phyloP scores from a whole-genome alignment of 2,888 invertebrate genomes.

The Euzetes globulus region DNA sequence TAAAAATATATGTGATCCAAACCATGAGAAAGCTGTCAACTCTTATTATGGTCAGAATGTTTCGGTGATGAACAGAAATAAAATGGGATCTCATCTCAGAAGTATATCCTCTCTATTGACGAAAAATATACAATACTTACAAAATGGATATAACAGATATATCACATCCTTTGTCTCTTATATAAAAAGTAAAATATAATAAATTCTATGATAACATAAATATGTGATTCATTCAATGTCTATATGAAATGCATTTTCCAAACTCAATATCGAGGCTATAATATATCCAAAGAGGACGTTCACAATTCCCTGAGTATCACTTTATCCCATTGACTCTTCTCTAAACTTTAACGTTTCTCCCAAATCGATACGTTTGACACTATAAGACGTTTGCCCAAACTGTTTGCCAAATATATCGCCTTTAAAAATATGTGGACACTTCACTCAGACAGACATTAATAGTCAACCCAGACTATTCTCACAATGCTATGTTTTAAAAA shows the following conservation, averaged over 20 bases:
- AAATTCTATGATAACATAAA: constrained; percentile 10
- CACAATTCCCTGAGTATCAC: constrained; percentile 28
- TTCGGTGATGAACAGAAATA: constrained; percentile 18
- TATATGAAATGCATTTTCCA: constrained; percentile 24
- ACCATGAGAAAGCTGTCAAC: constrained; percentile 31
- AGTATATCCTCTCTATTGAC: constrained; percentile 11
- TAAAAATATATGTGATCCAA: constrained; percentile 32
- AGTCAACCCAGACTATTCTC: no score
- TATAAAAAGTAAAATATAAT: constrained; percentile 24
- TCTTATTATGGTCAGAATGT: constrained; percentile 31
- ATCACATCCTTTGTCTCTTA: neutral
- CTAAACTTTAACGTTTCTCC: constrained; percentile 15
- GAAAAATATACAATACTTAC: constrained; percentile 5
- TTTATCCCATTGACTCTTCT: constrained; percentile 29
- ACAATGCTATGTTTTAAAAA: no score
- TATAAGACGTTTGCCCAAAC: neutral
- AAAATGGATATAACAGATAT: constrained; percentile 21
- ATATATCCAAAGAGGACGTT: constrained; percentile 23
- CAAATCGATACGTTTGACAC: constrained; percentile 18
- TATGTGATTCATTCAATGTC: constrained; percentile 29
- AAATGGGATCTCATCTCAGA: constrained; percentile 28
- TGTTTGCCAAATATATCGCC: neutral
- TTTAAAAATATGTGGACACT: neutral
- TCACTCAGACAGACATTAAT: no score
- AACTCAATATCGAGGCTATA: constrained; percentile 11